Conservation (phyloP, 2,113 vertebrate species). For the Orcinus orca region DNA sequence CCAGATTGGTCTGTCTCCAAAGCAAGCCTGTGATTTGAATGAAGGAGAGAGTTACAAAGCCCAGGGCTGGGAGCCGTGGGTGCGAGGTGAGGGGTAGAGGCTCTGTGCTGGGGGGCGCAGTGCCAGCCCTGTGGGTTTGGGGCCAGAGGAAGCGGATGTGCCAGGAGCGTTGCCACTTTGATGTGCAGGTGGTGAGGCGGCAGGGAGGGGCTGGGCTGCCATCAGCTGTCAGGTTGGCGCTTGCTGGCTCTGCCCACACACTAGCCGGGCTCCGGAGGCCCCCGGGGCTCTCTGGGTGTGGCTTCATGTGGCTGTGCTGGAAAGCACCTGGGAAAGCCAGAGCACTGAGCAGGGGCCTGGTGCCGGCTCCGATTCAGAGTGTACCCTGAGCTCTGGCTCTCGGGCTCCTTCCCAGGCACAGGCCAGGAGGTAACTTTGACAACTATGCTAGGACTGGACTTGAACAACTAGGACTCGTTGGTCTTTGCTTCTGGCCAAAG, state of each 20-base stretch:
- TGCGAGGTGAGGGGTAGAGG: neutral
- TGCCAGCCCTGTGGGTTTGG: neutral
- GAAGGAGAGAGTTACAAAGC: no score
- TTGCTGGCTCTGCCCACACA: constrained; percentile 19
- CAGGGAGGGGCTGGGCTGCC: neutral
- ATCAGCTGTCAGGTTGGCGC: constrained; percentile 55
- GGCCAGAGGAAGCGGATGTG: constrained; percentile 14
- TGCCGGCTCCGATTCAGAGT: no score
- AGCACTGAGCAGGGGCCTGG: neutral
- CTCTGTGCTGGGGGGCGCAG: neutral
- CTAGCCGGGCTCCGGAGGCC: neutral
- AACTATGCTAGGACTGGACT: neutral
- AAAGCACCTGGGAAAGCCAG: constrained; percentile 4
- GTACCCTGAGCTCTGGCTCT: neutral
- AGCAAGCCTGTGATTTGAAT: neutral
- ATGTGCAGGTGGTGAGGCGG: neutral
- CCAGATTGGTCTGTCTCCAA: neutral
- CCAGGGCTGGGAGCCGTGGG: fast-evolving
- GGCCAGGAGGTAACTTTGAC: neutral
- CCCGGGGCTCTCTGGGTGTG: constrained; percentile 1
- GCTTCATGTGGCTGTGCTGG: neutral
- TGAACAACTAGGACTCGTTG: neutral
- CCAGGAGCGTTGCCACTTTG: neutral
- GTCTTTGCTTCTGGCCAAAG: neutral
- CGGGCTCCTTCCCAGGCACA: neutral